These are phyloP conservation scores for Volucella inflata DNA, from an alignment of 2,888 invertebrate genomes.

Conservation along the genomic window DNA sequence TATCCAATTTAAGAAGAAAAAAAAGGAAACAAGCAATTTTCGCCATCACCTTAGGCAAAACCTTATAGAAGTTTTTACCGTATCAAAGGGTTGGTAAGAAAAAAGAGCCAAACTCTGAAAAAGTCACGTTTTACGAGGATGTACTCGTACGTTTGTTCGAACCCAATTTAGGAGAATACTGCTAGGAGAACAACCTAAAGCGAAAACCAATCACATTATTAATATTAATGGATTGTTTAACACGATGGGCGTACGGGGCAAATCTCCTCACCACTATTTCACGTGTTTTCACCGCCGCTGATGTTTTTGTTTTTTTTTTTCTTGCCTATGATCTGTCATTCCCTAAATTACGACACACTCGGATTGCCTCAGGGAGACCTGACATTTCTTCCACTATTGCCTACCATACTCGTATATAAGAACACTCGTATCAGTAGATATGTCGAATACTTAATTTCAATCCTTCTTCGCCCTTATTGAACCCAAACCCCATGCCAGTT, in stretches of 20 bases:
- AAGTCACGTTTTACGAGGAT: slow-evolving; percentile 59
- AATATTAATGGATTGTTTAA: slow-evolving; percentile 81
- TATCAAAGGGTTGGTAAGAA: slow-evolving; percentile 41
- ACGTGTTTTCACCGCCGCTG: slow-evolving; percentile 30
- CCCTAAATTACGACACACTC: slow-evolving; percentile 46
- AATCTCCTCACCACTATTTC: slow-evolving; percentile 46
- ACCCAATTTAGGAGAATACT: slow-evolving; percentile 7
- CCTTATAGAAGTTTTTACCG: not conserved
- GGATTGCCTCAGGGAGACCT: slow-evolving; percentile 55
- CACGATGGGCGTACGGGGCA: slow-evolving; percentile 79
- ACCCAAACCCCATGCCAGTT: slow-evolving; percentile 41
- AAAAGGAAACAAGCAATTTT: not conserved
- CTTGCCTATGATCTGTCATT: slow-evolving; percentile 53
- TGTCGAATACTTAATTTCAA: slow-evolving; percentile 4
- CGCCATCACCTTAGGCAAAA: slow-evolving; percentile 2
- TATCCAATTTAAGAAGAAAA: no score
- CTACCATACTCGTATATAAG: not conserved
- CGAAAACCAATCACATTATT: slow-evolving; percentile 78
- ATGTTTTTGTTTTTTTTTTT: slow-evolving; percentile 6
- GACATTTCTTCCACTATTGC: slow-evolving; percentile 57
- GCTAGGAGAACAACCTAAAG: slow-evolving; percentile 37
- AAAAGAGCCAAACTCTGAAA: slow-evolving; percentile 16
- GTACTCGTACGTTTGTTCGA: slow-evolving; percentile 1
- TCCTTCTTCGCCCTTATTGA: slow-evolving; percentile 23
- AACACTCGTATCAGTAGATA: no score